Base-by-base conservation (phyloP, 2,888 invertebrate species). In the Dryobota labecula region DNA sequence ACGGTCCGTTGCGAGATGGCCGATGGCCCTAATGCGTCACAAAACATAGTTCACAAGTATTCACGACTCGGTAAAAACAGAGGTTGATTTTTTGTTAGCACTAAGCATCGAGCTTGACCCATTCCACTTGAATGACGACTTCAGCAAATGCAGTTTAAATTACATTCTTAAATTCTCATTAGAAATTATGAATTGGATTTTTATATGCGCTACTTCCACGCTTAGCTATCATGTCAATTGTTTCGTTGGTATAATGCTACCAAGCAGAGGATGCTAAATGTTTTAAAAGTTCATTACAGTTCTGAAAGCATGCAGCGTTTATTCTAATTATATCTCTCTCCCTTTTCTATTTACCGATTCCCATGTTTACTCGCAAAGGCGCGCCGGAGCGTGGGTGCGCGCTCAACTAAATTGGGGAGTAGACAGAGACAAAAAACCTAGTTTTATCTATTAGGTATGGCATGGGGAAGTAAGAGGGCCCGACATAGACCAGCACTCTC, bases 241-340 rank as follows among this genome's bases (percentile, higher is more conserved):
- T 43, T 53, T 53, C 6, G 8, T 58, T 13, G 20, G 20, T 20
- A 43, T n/a, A 20, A 13, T 20, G 11, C 9, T 53, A n/a, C 47
- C 30, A 49, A 51, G 54, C 57, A 56, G 53, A 65, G 1, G 8
- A 70, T 47, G 7, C n/a, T 6, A 53, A 67, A 70, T 60, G 56
- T 68, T 84, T 82, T 73, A 78, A 83, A 86, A 86, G 72, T 71
- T 77, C 79, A 84, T 82, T 86, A 82, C 77, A 82, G 18, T 81
- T 84, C 88, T 86, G 88, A 90, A 90, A 90, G 88, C 88, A 89
- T 87, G 88, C 88, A 89, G 91, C 92, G 92, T 94, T 93, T 91
- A 92, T 95, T 95, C 95, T 95, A 95, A 95, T 95, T 95, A 95
- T 95, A 95, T 90, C 93, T 91, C 92, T 91, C 93, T 93, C 92